These are phyloP conservation scores for Drosophila oshimai DNA, from an alignment of 1,140 invertebrate species.

Conservation along the genomic window DNA sequence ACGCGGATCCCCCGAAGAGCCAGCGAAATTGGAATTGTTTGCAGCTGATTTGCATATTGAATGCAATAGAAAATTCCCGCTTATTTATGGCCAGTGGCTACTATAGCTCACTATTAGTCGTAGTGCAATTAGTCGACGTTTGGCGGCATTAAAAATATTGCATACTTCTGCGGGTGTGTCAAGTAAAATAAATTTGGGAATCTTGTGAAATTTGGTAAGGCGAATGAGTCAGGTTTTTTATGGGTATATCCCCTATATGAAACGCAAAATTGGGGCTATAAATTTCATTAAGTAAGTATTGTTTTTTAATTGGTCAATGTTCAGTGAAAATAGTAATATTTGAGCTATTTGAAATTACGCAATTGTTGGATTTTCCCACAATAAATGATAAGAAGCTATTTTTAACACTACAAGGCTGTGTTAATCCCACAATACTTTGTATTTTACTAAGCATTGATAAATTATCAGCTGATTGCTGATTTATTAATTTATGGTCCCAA, in stretches of 20 bases:
- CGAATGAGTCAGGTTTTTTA: neutral
- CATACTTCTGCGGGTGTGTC: conserved; percentile 2
- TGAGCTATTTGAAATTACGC: neutral
- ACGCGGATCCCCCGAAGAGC: conserved; percentile 19
- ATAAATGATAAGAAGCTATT: too few species aligned
- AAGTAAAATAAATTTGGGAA: neutral
- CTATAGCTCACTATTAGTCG: conserved; percentile 8
- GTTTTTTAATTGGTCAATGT: neutral
- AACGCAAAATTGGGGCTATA: neutral
- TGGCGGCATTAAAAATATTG: neutral
- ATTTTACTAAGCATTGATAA: too few species aligned
- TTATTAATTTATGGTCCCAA: too few species aligned
- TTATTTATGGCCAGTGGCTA: conserved; percentile 45
- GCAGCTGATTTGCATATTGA: conserved; percentile 69
- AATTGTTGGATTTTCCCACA: neutral
- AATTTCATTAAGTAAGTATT: neutral
- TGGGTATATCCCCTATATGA: neutral
- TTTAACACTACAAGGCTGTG: too few species aligned
- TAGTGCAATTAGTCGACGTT: neutral
- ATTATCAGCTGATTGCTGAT: too few species aligned
- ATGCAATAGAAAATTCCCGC: conserved; percentile 55
- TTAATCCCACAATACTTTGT: too few species aligned
- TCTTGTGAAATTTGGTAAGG: conserved; percentile 10
- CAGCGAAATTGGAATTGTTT: conserved; percentile 31
- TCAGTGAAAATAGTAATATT: too few species aligned